A percentile compares a stretch with the other conserved stretches of the same genome.
Evolutionary conservation across 2,113 vertebrate genomes (phyloP).

Genomic region (Limanda limanda): DNA sequence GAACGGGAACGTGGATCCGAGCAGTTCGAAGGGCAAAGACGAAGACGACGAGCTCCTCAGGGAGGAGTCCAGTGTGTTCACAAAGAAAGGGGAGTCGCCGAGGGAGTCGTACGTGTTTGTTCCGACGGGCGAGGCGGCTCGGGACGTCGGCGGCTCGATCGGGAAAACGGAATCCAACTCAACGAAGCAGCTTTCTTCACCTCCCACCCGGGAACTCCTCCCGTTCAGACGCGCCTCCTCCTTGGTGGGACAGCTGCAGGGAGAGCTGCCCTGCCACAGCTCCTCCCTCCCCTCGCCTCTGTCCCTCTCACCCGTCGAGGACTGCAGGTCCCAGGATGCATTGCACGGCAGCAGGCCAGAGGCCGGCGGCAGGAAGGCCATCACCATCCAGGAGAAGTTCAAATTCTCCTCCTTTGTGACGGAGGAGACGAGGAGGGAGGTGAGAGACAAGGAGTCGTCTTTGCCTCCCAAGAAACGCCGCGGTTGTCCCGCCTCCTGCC

Average conservation of each 20-base stretch:
- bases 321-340: slow-evolving; percentile 52
- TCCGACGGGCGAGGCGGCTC: slow-evolving; percentile 72
- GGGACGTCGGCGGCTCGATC: slow-evolving; percentile 67
- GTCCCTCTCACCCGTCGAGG: slow-evolving; percentile 62
- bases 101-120: slow-evolving; percentile 66
- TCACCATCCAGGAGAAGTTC: slow-evolving; percentile 74
- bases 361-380: slow-evolving; percentile 61
- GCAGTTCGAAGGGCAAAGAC: slow-evolving; percentile 62
- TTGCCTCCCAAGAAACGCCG: slow-evolving; percentile 42
- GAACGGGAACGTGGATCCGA: slow-evolving; percentile 92
- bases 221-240: slow-evolving; percentile 55
- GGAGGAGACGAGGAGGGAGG: slow-evolving; percentile 71
- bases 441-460: slow-evolving; percentile 40
- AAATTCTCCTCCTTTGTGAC: slow-evolving; percentile 74
- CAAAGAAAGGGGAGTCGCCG: slow-evolving; percentile 75
- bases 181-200: slow-evolving; percentile 57
- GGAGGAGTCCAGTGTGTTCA: slow-evolving; percentile 78
- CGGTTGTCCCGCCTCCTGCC: slow-evolving; percentile 76
- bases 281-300: slow-evolving; percentile 58
- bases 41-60: slow-evolving; percentile 80
- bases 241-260: slow-evolving; percentile 80
- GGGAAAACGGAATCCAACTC: slow-evolving; percentile 70
- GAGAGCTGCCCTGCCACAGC: slow-evolving; percentile 83
- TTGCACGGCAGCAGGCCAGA: neutral
- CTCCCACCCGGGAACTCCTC: slow-evolving; percentile 52